phyloP scores from a whole-genome alignment of 2,113 vertebrate genomes.

The Sarotherodon lohbergeri region DNA sequence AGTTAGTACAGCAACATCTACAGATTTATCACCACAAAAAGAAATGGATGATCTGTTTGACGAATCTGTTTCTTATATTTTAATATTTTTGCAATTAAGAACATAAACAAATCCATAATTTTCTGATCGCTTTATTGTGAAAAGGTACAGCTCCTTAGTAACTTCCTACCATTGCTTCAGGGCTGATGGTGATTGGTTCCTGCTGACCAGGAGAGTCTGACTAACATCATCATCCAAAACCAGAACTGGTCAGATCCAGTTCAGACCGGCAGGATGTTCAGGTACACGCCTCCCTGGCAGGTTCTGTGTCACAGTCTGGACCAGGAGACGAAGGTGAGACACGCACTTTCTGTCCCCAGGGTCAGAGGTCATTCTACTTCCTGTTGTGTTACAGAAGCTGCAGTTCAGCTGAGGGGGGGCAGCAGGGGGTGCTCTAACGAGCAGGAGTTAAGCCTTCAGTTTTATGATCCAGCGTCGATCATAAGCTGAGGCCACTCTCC shows the following conservation, averaged over 20 bases:
- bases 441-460: not conserved
- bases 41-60: not conserved
- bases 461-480: not conserved
- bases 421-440: not conserved
- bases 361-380: not conserved
- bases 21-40: not conserved
- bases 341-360: not conserved
- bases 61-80: not conserved
- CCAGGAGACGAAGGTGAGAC: constrained; percentile 48
- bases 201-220: not conserved
- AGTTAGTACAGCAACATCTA: not conserved
- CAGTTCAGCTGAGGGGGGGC: not conserved
- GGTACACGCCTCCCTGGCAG: constrained; percentile 45
- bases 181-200: not conserved
- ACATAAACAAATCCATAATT: not conserved
- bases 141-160: not conserved
- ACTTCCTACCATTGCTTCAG: not conserved
- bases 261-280: constrained; percentile 31
- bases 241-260: not conserved
- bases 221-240: not conserved
- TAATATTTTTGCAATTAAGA: not conserved
- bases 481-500: not conserved
- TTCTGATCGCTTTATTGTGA: not conserved
- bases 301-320: constrained; percentile 58
- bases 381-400: not conserved